Evolutionary conservation across 2,113 vertebrate species (phyloP).

Genomic region (Silurus asotus): DNA sequence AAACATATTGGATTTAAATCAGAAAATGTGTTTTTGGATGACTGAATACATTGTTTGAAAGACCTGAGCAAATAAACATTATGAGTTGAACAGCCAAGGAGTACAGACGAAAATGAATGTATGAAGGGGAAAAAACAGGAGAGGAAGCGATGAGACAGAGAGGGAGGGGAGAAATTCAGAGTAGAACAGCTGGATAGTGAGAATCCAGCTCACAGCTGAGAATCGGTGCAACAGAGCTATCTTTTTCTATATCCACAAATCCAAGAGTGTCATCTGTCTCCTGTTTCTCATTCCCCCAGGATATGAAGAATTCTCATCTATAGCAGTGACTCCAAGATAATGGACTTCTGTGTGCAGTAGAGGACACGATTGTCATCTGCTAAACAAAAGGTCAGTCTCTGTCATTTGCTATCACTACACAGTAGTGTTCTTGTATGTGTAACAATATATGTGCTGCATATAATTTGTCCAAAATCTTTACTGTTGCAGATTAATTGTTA

Average conservation of each 20-base stretch:
- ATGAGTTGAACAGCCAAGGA: neutral
- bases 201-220: conserved; percentile 46
- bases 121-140: conserved; percentile 10
- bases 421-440: neutral
- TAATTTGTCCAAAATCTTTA: neutral
- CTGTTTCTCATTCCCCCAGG: conserved; percentile 2
- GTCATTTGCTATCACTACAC: neutral
- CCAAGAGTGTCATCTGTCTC: conserved; percentile 15
- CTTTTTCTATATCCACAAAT: conserved; percentile 8
- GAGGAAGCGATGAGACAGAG: conserved; percentile 29
- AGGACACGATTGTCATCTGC: conserved; percentile 14
- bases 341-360: conserved; percentile 38
- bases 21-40: neutral
- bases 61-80: conserved; percentile 17
- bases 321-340: conserved; percentile 28
- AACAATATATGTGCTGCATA: neutral
- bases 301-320: conserved; percentile 28
- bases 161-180: conserved; percentile 46
- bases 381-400: conserved; percentile 48
- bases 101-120: conserved; percentile 7
- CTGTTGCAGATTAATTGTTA: neutral
- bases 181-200: conserved; percentile 53
- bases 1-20: neutral
- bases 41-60: conserved; percentile 11
- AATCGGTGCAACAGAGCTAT: conserved; percentile 16